Conservation (phyloP, 2,888 invertebrate genomes). For the Helleia helle region DNA sequence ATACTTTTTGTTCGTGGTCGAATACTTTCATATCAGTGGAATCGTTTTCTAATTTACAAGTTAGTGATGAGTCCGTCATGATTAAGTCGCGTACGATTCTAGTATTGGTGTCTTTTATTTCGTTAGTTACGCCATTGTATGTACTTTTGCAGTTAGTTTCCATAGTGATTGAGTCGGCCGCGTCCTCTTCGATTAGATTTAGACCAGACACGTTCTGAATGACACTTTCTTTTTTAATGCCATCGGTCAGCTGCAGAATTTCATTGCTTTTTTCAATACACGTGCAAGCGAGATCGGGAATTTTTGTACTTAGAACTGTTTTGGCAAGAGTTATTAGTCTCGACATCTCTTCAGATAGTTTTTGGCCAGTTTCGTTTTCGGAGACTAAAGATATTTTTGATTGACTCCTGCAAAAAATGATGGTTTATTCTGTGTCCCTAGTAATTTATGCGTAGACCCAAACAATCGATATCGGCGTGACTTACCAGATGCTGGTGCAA, state of each 20-base stretch:
- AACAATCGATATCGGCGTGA: slow-evolving; percentile 11
- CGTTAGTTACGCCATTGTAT: slow-evolving; percentile 31
- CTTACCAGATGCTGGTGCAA: slow-evolving; percentile 43
- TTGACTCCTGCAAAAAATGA: slow-evolving; percentile 46
- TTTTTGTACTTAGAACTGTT: slow-evolving; percentile 57
- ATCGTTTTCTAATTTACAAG: slow-evolving; percentile 37
- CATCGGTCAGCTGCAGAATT: slow-evolving; percentile 15
- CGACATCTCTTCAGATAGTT: slow-evolving; percentile 59
- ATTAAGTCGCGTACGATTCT: slow-evolving; percentile 32
- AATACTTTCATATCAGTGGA: slow-evolving; percentile 31
- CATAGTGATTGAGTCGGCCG: slow-evolving; percentile 30
- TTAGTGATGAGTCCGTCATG: slow-evolving; percentile 32
- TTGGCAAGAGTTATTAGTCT: slow-evolving; percentile 66
- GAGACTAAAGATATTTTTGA: slow-evolving; percentile 47
- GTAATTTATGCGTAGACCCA: background rate
- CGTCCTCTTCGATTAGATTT: slow-evolving; percentile 34
- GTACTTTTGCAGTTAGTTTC: slow-evolving; percentile 32
- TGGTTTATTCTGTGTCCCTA: too few relatives aligned
- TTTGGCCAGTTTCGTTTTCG: slow-evolving; percentile 44
- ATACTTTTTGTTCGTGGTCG: slow-evolving; percentile 27
- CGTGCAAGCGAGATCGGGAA: slow-evolving; percentile 54
- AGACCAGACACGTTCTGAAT: slow-evolving; percentile 29
- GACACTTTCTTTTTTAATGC: slow-evolving; percentile 24
- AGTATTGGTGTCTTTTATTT: slow-evolving; percentile 32
- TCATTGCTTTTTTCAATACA: slow-evolving; percentile 28